These are phyloP conservation scores for Trachelus tabidus DNA, from an alignment of 2,888 invertebrate genomes.

Conservation along the genomic window DNA sequence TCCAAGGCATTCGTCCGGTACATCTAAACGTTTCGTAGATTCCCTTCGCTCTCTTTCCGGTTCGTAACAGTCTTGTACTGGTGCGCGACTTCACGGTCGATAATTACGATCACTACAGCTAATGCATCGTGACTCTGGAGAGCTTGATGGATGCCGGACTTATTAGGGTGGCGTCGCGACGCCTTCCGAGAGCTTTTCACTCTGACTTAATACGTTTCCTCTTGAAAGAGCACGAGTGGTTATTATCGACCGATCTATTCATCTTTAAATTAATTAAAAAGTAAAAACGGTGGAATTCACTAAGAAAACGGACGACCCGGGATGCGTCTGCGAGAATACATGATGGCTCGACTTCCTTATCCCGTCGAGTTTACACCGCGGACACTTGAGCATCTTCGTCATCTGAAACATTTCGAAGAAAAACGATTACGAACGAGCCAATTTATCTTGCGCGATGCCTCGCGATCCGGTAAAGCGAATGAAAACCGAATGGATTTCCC, in stretches of 20 bases:
- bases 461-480: neutral
- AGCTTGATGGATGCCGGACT: neutral
- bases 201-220: neutral
- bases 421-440: neutral
- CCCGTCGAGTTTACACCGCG: constrained; percentile 66
- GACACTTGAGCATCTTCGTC: constrained; percentile 77
- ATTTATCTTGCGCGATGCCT: neutral
- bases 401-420: constrained; percentile 67
- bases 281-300: neutral
- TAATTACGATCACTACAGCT: neutral
- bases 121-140: neutral
- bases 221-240: neutral
- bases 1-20: neutral
- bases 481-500: neutral
- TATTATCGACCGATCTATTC: neutral
- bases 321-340: neutral
- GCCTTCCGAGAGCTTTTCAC: neutral
- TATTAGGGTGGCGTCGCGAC: neutral
- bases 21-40: neutral
- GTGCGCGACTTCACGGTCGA: neutral
- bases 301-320: neutral
- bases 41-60: neutral
- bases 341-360: neutral
- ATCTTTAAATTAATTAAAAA: neutral
- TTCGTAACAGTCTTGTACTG: neutral